phyloP scores from a whole-genome alignment of 1,140 invertebrate species.

The Orchesella cincta region DNA sequence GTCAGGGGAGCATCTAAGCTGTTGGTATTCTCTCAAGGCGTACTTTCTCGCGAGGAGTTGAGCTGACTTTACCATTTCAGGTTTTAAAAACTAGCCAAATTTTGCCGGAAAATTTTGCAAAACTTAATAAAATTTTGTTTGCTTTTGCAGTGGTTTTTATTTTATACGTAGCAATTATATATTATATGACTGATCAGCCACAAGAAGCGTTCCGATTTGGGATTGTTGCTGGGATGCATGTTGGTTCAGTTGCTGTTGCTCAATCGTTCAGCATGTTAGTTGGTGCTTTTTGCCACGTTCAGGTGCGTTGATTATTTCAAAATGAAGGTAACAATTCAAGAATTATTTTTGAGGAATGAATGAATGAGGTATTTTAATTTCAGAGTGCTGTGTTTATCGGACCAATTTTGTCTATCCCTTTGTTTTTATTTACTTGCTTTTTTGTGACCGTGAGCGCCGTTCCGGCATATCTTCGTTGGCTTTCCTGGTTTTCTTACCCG shows the following conservation, averaged over 20 bases:
- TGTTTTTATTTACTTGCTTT: conserved; percentile 90
- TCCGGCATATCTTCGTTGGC: conserved; percentile 81
- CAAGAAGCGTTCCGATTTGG: conserved; percentile 79
- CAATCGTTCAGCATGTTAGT: conserved; percentile 90
- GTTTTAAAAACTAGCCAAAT: background rate
- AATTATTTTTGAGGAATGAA: background rate
- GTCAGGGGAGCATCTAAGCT: conserved; percentile 92
- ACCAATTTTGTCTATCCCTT: conserved; percentile 85
- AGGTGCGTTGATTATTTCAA: too few relatives aligned
- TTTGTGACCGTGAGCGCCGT: conserved; percentile 94
- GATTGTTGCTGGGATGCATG: conserved; percentile 83
- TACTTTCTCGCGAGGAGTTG: conserved; percentile 95
- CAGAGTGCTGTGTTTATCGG: conserved; percentile 91
- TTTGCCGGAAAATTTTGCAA: background rate
- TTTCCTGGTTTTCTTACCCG: conserved; percentile 87
- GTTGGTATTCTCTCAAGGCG: conserved; percentile 95
- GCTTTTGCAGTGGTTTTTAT: conserved; percentile 76
- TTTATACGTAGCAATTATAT: conserved; percentile 87
- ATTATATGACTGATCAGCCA: conserved; percentile 93
- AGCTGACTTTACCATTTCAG: conserved; percentile 92
- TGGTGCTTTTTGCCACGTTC: conserved; percentile 83
- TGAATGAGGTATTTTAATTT: background rate
- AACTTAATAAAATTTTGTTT: background rate
- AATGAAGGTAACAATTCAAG: too few relatives aligned
- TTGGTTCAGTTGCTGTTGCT: conserved; percentile 84